Evolutionary conservation across 2,888 invertebrate species (phyloP), one percentile per base, ranked within the genome.

Genomic region (Acleris sparsana): DNA sequence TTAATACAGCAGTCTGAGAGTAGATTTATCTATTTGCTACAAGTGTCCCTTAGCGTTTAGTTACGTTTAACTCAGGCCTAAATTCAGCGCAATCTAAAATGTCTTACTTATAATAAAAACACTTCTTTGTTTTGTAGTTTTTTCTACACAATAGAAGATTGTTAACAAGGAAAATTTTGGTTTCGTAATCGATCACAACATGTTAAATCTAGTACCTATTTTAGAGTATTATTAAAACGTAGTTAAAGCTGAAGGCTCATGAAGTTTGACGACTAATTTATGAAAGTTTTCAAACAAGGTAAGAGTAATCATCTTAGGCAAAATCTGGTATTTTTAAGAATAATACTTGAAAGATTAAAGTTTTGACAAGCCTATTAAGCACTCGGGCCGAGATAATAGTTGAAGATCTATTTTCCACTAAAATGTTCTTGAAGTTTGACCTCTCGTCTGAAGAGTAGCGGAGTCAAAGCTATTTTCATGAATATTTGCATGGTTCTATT

Each of bases 391-490:
- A 51, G 29, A 33, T 61, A 65, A 61, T 66, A 52, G 25, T 56
- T 25, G 3, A 56, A 25, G 53, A 57, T 46, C 62, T 66, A 62
- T 66, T 66, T 64, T 57, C 51, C 16, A 48, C 56, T 57, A 66
- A 62, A 62, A 57, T 62, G 57, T 66, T 66, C 62, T 18, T 33
- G 57, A 62, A 66, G 46, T 66, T 66, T 56, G 56, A 66, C 56
- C 49, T 61, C 65, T 57, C 48, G 52, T 66, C 44, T 39, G 66
- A 62, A 57, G 62, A 62, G 57, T 66, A 57, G 57, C 48, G 18
- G 25, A 62, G 57, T 57, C 61, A n/a, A 52, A 51, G 44, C 33
- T 61, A 52, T 66, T 62, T 66, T 52, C 61, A 57, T 66, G 48
- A 55, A 18, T 29, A 65, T 55, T 65, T 61, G 49, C 55, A 53